These are phyloP conservation scores for Zoanthus gigantus DNA, from an alignment of 92 coral and sea anemone species.

Conservation along the genomic window DNA sequence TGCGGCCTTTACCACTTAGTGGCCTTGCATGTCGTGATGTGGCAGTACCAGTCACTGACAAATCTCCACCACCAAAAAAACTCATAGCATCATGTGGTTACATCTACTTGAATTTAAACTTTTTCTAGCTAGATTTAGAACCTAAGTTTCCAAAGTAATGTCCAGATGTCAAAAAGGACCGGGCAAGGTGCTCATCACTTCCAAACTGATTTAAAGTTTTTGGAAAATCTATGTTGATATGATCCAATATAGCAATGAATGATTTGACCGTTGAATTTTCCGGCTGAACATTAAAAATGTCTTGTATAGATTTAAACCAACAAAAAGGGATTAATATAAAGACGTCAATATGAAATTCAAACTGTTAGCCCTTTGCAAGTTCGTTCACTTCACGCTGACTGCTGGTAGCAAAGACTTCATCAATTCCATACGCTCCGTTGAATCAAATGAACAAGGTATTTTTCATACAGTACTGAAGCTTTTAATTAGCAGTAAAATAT, in stretches of 20 bases:
- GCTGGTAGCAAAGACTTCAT: not conserved
- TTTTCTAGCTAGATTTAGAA: not conserved
- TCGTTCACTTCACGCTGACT: not conserved
- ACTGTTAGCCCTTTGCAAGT: not conserved
- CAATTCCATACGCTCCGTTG: not conserved
- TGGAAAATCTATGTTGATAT: too few relatives aligned
- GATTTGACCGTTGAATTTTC: too few relatives aligned
- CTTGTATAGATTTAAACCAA: too few relatives aligned
- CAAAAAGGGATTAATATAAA: too few relatives aligned
- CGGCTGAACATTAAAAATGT: too few relatives aligned
- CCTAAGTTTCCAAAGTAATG: not conserved
- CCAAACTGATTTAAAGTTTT: too few relatives aligned
- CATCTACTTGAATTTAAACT: not conserved
- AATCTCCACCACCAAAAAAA: conserved; percentile 57
- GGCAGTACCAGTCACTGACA: conserved; percentile 88
- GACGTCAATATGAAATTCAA: too few relatives aligned
- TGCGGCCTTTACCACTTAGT: conserved; percentile 76
- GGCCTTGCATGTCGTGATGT: conserved; percentile 92
- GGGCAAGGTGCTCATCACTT: too few relatives aligned
- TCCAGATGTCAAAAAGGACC: too few relatives aligned
- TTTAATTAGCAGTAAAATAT: not conserved
- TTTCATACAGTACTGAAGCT: not conserved
- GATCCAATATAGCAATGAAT: too few relatives aligned
- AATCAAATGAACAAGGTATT: not conserved
- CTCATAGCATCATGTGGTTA: conserved; percentile 19